Percentiles rank a stretch among this genome's conserved stretches.
phyloP scores from a whole-genome alignment of 1,140 invertebrate genomes.

The Leptopilina boulardi region DNA sequence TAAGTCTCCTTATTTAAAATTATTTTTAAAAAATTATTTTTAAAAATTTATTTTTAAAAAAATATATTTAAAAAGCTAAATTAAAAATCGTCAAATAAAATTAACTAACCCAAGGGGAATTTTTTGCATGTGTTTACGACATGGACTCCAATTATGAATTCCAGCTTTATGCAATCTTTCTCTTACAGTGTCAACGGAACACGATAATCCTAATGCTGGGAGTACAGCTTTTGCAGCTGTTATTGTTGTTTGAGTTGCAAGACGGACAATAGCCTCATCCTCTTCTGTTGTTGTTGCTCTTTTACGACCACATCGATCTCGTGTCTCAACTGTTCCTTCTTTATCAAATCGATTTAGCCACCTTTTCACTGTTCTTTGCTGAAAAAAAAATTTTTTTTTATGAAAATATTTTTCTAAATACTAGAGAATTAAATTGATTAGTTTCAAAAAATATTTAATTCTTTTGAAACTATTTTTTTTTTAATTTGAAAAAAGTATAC shows the following conservation, averaged over 20 bases:
- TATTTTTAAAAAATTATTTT: too few species aligned
- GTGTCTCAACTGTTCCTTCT: slow-evolving; percentile 72
- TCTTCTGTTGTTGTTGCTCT: slow-evolving; percentile 73
- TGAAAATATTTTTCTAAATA: not conserved
- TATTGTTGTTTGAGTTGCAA: slow-evolving; percentile 72
- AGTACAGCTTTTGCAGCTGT: slow-evolving; percentile 74
- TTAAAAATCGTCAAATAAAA: not conserved
- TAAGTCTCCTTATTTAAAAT: not conserved
- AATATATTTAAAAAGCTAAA: not conserved
- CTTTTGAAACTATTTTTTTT: not conserved
- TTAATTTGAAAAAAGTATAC: slow-evolving; percentile 8
- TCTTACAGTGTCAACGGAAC: slow-evolving; percentile 72
- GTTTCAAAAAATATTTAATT: too few species aligned
- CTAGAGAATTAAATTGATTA: slow-evolving; percentile 33
- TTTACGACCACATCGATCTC: slow-evolving; percentile 73
- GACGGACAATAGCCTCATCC: slow-evolving; percentile 70
- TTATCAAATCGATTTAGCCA: slow-evolving; percentile 74
- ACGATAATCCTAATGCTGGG: slow-evolving; percentile 70
- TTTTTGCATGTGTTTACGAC: slow-evolving; percentile 72
- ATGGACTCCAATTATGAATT: slow-evolving; percentile 75
- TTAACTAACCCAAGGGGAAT: slow-evolving; percentile 68
- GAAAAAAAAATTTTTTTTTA: slow-evolving; percentile 37
- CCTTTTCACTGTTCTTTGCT: slow-evolving; percentile 75
- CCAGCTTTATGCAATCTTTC: slow-evolving; percentile 74
- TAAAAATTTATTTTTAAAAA: too few species aligned